Evolutionary conservation across 2,797 vertebrate genomes (phyloP).

Genomic region (Mormyrus hasselquistii): DNA sequence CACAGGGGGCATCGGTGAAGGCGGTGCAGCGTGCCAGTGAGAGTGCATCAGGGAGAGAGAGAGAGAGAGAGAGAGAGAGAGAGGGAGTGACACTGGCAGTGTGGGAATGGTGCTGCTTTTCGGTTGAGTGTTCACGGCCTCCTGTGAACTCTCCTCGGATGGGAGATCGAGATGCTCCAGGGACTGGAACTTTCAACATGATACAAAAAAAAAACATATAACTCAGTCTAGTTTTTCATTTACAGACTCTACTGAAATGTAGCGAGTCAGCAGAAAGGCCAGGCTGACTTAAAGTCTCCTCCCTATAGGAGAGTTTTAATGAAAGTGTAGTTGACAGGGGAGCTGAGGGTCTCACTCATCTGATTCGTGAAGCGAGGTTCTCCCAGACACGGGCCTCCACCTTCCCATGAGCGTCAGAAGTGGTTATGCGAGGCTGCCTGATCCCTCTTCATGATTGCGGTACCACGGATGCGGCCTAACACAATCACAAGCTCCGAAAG

Average conservation of each 20-base stretch:
- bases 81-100: not conserved
- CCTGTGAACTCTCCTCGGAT: not conserved
- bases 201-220: not conserved
- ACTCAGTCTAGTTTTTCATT: not conserved
- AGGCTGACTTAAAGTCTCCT: not conserved
- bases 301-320: slow-evolving; percentile 5
- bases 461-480: not conserved
- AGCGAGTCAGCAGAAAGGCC: slow-evolving; percentile 13
- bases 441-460: not conserved
- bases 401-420: not conserved
- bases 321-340: not conserved
- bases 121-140: not conserved
- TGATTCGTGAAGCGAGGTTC: not conserved
- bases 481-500: not conserved
- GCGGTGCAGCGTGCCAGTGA: not conserved
- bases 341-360: not conserved
- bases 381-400: not conserved
- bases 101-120: not conserved
- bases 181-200: not conserved
- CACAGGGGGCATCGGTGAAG: not conserved
- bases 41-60: not conserved
- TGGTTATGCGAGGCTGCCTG: not conserved
- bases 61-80: not conserved
- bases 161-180: not conserved
- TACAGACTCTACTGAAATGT: slow-evolving; percentile 19